A percentile compares a stretch with the other conserved stretches of the same genome.
phyloP scores from a whole-genome alignment of 2,797 vertebrate species.

The Salmo trutta region DNA sequence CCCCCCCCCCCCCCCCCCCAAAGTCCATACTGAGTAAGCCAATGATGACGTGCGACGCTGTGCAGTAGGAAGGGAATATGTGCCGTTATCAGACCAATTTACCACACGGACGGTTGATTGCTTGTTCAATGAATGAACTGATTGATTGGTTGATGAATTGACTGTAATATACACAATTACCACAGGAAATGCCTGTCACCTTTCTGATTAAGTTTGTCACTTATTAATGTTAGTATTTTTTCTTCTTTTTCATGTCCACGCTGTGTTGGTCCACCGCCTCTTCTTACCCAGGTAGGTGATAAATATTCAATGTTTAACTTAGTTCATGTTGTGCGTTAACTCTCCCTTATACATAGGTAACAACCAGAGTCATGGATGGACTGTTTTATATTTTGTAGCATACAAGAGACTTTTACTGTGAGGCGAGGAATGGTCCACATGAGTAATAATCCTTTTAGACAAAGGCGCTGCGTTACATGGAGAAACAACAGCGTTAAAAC shows the following conservation, averaged over 20 bases:
- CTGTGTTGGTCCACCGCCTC: neutral
- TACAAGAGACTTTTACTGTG: neutral
- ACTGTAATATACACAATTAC: conserved; percentile 37
- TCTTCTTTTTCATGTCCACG: conserved; percentile 32
- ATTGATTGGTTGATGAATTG: conserved; percentile 47
- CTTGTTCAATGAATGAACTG: conserved; percentile 27
- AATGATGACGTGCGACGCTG: conserved; percentile 28
- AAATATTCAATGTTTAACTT: neutral
- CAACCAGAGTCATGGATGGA: neutral
- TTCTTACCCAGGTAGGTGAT: conserved; percentile 54
- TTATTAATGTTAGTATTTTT: conserved; percentile 30
- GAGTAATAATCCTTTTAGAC: neutral
- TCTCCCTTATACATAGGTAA: neutral
- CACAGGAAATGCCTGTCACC: conserved; percentile 46
- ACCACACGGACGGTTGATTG: conserved; percentile 40
- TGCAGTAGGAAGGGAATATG: conserved; percentile 40
- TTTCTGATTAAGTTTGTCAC: conserved; percentile 25
- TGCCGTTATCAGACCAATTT: conserved; percentile 60
- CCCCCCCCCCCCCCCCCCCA: neutral
- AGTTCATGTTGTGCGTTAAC: neutral
- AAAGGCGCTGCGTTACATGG: neutral
- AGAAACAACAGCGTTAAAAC: neutral
- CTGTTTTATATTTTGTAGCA: neutral
- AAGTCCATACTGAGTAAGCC: conserved; percentile 32
- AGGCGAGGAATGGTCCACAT: neutral